Evolutionary conservation across 2,797 vertebrate species (phyloP).

Genomic region (Rhynchonycteris naso): DNA sequence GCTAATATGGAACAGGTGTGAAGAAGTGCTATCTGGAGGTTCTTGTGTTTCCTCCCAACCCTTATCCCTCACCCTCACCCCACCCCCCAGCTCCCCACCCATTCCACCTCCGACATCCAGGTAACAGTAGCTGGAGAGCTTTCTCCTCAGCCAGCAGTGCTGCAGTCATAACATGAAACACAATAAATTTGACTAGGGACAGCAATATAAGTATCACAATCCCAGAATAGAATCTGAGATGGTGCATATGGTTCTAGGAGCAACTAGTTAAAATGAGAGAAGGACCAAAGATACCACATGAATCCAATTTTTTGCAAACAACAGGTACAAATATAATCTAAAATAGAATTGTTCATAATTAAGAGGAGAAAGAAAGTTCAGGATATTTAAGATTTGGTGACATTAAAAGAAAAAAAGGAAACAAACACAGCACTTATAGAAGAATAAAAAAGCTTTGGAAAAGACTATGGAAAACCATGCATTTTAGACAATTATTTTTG

Average conservation of each 20-base stretch:
- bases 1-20: neutral
- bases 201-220: neutral
- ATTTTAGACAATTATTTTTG: neutral
- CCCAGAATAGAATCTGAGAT: neutral
- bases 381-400: neutral
- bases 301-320: neutral
- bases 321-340: neutral
- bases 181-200: neutral
- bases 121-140: too few species aligned
- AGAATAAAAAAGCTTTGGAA: neutral
- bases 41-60: rapidly evolving
- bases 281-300: neutral
- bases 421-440: neutral
- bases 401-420: constrained; percentile 35
- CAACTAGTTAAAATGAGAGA: neutral
- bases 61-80: too few species aligned
- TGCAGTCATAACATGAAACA: neutral
- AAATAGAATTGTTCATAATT: neutral
- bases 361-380: neutral
- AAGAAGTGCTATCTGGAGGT: too few species aligned
- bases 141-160: neutral
- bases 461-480: neutral
- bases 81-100: too few species aligned
- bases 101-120: neutral
- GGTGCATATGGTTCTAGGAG: neutral